Conservation (phyloP, 2,888 invertebrate genomes). For the Halictus quadricinctus region DNA sequence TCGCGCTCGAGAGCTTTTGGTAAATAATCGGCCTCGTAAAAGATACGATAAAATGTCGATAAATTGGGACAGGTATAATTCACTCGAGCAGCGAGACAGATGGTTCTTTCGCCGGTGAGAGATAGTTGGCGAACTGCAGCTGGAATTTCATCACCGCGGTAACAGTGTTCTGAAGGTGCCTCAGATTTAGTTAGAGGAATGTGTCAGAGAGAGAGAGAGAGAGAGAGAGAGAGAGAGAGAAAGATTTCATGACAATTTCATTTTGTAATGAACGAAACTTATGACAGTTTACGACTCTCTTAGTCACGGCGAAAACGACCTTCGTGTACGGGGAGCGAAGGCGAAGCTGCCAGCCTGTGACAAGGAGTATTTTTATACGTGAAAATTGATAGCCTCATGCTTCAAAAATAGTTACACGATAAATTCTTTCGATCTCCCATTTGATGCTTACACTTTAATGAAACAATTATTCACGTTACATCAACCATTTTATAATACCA, state of each 20-base stretch:
- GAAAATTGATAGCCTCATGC: background rate
- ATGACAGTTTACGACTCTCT: slow-evolving; percentile 10
- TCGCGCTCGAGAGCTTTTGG: background rate
- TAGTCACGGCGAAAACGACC: background rate
- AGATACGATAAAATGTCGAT: slow-evolving; percentile 6
- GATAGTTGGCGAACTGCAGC: slow-evolving; percentile 3
- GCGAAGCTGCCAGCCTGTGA: background rate
- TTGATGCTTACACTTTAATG: background rate
- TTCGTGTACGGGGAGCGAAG: background rate
- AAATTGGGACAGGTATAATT: slow-evolving; percentile 5
- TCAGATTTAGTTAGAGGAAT: slow-evolving; percentile 8
- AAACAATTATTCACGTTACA: no score
- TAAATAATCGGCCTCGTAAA: slow-evolving; percentile 7
- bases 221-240: background rate
- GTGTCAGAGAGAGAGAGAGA: background rate
- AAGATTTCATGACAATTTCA: slow-evolving; percentile 2
- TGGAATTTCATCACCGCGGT: slow-evolving; percentile 8
- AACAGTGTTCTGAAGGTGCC: background rate
- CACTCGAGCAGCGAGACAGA: background rate
- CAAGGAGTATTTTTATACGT: background rate
- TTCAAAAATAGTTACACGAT: background rate
- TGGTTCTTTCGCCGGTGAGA: background rate
- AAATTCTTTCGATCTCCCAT: background rate
- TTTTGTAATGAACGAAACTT: background rate
- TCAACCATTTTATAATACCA: no score